Evolutionary conservation across 2,797 vertebrate genomes (phyloP), one percentile per base, ranked within the genome.

Genomic region (Coreius guichenoti): DNA sequence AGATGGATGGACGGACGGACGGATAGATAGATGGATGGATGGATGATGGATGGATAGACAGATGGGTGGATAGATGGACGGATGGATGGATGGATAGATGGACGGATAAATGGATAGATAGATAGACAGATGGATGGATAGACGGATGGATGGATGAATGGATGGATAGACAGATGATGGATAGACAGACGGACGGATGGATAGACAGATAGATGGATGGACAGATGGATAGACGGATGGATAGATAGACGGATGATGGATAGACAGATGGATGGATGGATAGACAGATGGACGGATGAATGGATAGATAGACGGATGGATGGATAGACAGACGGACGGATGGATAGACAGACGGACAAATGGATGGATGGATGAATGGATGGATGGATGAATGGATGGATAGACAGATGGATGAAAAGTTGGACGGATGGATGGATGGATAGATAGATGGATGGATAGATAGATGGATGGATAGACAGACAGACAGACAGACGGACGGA

Each of bases 401-500:
- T 1, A 29, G 67, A 68, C 0, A 9, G 29, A 67, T 3, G 0
- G n/a, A 61, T 0, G n/a, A n/a, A n/a, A n/a, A n/a, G n/a, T n/a
- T 0, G 1, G 67, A 69, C 0, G 2, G 65, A 68, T 0, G 12
- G 19, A 68, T 0, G 1, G 31, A 21, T 0, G 2, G 17, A 21
- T 0, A 5, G 65, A 36, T 0, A 23, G 65, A 68, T 0, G 2
- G 65, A 68, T 1, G 5, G 31, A 68, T 0, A 11, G 65, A 68
- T 0, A 17, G 63, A 31, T 0, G 1, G 13, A 36, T 0, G 2
- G 65, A 36, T 0, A 11, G 31, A 68, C 0, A 12, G 17, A 68
- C 0, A 9, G 63, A 33, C 1, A 19, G 63, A 65, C 0, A 19
- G 16, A 67, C 0, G 4, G n/a, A 63, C 0, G 17, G 65, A 26